phyloP scores from a whole-genome alignment of 2,888 invertebrate genomes.

The Caenorhabditis sp. region DNA sequence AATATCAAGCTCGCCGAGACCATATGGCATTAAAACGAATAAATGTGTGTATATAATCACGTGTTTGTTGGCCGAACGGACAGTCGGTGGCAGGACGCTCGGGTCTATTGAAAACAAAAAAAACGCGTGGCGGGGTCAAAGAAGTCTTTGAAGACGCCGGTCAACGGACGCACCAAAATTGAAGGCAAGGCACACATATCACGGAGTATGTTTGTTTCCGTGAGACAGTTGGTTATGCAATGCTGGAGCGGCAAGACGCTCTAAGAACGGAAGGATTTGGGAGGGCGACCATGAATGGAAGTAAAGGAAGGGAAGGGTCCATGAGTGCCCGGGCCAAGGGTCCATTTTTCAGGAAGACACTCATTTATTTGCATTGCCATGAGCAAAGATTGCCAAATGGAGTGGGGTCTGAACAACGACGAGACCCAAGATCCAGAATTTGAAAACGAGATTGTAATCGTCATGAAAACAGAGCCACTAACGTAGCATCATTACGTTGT shows the following conservation, averaged over 20 bases:
- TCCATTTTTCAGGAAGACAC: conserved; percentile 10
- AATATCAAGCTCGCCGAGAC: conserved; percentile 39
- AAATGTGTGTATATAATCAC: conserved; percentile 27
- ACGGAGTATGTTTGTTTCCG: conserved; percentile 27
- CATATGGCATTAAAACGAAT: conserved; percentile 37
- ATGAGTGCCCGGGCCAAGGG: too few species aligned
- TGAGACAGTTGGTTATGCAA: not conserved
- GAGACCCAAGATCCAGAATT: not conserved
- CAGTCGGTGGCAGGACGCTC: conserved; percentile 17
- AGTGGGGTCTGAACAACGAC: not conserved
- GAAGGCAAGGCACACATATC: conserved; percentile 35
- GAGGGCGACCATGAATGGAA: conserved; percentile 19
- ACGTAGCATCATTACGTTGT: too few species aligned
- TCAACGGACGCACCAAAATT: too few species aligned
- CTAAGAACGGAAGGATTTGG: not conserved
- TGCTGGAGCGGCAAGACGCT: conserved; percentile 9
- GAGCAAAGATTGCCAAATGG: not conserved
- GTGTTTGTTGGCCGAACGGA: conserved; percentile 32
- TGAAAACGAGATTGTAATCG: conserved; percentile 15
- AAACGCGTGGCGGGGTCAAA: conserved; percentile 32
- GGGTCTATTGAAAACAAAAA: conserved; percentile 15
- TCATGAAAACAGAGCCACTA: conserved; percentile 15
- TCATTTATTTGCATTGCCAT: conserved; percentile 11
- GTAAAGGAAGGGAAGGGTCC: not conserved
- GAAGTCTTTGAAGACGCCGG: conserved; percentile 41